These are phyloP conservation scores for Latrodectus elegans DNA, from an alignment of 2,888 invertebrate species.

Conservation along the genomic window DNA sequence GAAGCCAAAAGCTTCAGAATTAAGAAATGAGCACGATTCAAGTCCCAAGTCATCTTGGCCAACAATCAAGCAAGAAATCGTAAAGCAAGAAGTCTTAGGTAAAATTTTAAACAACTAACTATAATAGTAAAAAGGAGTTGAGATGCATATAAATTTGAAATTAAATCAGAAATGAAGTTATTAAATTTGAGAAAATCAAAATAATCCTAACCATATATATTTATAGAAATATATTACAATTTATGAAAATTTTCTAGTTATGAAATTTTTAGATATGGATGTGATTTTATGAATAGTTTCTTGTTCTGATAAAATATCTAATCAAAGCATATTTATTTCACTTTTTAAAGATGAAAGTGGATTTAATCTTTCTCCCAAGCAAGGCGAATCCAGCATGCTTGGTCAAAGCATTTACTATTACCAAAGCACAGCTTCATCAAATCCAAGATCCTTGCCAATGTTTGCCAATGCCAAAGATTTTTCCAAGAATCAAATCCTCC, in stretches of 20 bases:
- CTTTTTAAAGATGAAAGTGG: constrained; percentile 30
- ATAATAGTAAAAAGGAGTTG: too few species aligned
- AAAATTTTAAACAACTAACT: not conserved
- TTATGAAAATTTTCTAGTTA: too few species aligned
- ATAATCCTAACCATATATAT: too few species aligned
- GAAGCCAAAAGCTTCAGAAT: constrained; percentile 81
- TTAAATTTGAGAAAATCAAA: too few species aligned
- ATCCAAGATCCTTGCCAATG: constrained; percentile 39
- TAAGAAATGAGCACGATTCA: constrained; percentile 38
- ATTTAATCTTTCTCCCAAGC: constrained; percentile 46
- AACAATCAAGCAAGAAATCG: constrained; percentile 48
- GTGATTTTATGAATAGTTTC: too few species aligned
- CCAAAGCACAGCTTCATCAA: constrained; percentile 14
- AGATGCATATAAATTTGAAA: too few species aligned
- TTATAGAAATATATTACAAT: too few species aligned
- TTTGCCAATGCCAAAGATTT: constrained; percentile 50
- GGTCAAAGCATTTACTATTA: constrained; percentile 48
- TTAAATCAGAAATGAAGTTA: too few species aligned
- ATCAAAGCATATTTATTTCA: not conserved
- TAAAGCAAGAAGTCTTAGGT: not conserved
- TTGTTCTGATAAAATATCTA: too few species aligned
- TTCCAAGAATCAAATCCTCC: constrained; percentile 21
- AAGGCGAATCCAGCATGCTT: constrained; percentile 32
- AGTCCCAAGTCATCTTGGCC: constrained; percentile 38
- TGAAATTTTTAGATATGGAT: too few species aligned